A percentile compares a stretch with the other conserved stretches of the same genome.
Evolutionary conservation across 2,888 invertebrate species (phyloP).

Genomic region (Limnephilus lunatus): DNA sequence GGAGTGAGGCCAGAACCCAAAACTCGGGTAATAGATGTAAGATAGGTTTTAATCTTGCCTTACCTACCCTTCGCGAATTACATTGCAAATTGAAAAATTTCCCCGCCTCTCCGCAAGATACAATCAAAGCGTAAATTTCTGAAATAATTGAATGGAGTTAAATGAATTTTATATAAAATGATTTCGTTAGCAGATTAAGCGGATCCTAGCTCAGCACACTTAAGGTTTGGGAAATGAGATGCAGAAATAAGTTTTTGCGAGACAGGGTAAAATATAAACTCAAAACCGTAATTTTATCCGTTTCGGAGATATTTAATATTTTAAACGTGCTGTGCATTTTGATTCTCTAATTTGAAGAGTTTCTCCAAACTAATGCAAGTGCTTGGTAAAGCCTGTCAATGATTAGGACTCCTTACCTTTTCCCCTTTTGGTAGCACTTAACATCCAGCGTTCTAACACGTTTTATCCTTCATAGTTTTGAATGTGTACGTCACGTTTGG

Average conservation of each 20-base stretch:
- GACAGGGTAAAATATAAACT: not conserved
- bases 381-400: not conserved
- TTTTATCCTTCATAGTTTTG: constrained; percentile 13
- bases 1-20: not conserved
- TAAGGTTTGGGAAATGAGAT: not conserved
- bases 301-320: not conserved
- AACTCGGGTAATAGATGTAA: constrained; percentile 29
- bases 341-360: not conserved
- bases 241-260: not conserved
- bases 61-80: constrained; percentile 25
- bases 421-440: not conserved
- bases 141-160: constrained; percentile 23
- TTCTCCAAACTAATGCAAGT: not conserved
- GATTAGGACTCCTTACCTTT: constrained; percentile 1
- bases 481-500: constrained; percentile 29
- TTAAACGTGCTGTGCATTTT: not conserved
- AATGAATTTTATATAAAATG: not conserved
- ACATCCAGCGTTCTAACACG: constrained; percentile 9
- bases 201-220: not conserved
- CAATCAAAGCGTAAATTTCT: constrained; percentile 31
- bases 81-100: constrained; percentile 47
- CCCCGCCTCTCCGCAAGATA: constrained; percentile 31
- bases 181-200: constrained; percentile 2
- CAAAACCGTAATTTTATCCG: not conserved
- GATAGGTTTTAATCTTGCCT: constrained; percentile 46